Conservation (phyloP, 2,797 vertebrate species). For the Limosa lapponica region DNA sequence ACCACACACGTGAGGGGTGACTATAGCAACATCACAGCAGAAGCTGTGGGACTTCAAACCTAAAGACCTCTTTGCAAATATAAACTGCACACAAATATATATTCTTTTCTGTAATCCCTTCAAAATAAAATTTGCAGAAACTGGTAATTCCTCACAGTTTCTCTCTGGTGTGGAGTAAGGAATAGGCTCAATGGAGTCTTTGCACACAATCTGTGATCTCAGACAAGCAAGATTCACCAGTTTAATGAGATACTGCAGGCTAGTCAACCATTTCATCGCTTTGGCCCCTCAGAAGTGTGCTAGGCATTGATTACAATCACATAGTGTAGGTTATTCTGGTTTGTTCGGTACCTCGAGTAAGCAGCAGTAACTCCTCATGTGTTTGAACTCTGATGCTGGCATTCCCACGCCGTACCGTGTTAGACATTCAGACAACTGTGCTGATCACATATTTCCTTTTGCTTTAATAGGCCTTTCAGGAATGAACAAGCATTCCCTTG, state of each 20-base stretch:
- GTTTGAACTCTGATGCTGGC: constrained; percentile 22
- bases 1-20: background rate
- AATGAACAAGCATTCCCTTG: constrained; percentile 69
- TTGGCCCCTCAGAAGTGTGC: background rate
- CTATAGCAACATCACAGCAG: background rate
- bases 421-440: constrained; percentile 56
- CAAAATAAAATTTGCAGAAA: background rate
- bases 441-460: constrained; percentile 59
- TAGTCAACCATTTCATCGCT: background rate
- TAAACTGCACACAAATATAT: background rate
- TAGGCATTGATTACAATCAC: background rate
- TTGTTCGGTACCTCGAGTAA: constrained; percentile 1
- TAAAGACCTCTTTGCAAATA: background rate
- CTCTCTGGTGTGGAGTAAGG: background rate
- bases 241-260: background rate
- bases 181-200: background rate
- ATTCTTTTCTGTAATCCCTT: background rate
- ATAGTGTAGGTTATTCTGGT: constrained; percentile 1
- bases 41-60: background rate
- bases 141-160: background rate
- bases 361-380: constrained; percentile 8
- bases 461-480: constrained; percentile 65
- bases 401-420: background rate
- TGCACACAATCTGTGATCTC: background rate
- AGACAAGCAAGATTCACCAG: background rate